These are phyloP conservation scores for Drosophila parabipectinata DNA, from an alignment of 1,140 invertebrate genomes.

Conservation along the genomic window DNA sequence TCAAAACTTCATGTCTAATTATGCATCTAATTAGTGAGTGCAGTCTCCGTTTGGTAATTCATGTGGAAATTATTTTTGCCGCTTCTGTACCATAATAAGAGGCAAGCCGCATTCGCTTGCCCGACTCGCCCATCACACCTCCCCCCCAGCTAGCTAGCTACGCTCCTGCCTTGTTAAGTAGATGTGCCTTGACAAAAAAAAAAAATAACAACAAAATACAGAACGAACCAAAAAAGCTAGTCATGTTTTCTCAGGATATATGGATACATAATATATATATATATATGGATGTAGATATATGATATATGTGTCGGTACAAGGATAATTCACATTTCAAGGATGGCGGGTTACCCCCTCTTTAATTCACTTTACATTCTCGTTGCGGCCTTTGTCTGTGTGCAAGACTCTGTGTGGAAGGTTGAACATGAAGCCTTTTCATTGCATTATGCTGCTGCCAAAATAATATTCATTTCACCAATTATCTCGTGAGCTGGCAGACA, in stretches of 20 bases:
- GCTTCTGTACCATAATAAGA: slow-evolving; percentile 56
- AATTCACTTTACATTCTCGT: slow-evolving; percentile 18
- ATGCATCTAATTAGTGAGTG: slow-evolving; percentile 77
- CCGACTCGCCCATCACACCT: background rate
- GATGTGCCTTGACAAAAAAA: slow-evolving; percentile 5
- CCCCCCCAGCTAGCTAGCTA: background rate
- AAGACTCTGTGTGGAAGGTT: background rate
- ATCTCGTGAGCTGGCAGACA: background rate
- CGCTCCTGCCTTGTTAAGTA: too few relatives aligned
- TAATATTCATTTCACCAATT: slow-evolving; percentile 11
- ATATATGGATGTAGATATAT: slow-evolving; percentile 1
- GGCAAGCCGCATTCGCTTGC: slow-evolving; percentile 37
- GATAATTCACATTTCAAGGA: slow-evolving; percentile 18
- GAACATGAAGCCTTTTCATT: slow-evolving; percentile 2
- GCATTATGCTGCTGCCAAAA: slow-evolving; percentile 16
- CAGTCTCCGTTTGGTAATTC: slow-evolving; percentile 65
- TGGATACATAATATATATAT: too few relatives aligned
- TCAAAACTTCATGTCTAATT: slow-evolving; percentile 61
- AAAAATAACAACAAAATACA: slow-evolving; percentile 13
- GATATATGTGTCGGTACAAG: background rate
- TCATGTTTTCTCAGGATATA: slow-evolving; percentile 19
- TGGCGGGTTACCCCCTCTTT: slow-evolving; percentile 6
- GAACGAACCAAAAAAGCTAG: slow-evolving; percentile 14
- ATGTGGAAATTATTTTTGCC: slow-evolving; percentile 65
- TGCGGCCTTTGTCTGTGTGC: background rate